Evolutionary conservation across 2,113 vertebrate species (phyloP), one percentile per base, ranked within the genome.

Genomic region (Muntiacus reevesi): DNA sequence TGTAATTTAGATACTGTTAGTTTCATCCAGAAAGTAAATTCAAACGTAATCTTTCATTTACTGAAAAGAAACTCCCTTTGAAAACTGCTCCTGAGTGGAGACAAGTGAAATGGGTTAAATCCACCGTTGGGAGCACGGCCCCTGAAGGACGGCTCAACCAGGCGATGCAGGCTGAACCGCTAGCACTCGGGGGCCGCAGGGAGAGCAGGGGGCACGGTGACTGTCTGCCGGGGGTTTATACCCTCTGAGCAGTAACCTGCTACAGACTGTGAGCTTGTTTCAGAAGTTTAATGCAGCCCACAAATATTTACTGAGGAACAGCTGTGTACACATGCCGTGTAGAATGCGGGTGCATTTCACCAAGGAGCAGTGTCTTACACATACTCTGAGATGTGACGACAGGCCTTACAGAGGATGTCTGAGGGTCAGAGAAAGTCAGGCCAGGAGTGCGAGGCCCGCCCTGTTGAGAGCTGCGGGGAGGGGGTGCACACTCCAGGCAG

Each of bases 11-110:
- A 2, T 85, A 50, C 43, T 86, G 5, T 74, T 78, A 45, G n/a
- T 83, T 89, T 93, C 52, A 88, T 43, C 12, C 16, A 64, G 43
- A 76, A 90, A 67, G 5, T 60, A 87, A 92, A 84, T 82, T 7
- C 14, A 50, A 60, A 92, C 91, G 43, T 85, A 85, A 40, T 62
- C 62, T 89, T 89, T 93, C 36, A 90, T 47, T 92, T 50, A 28
- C 84, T 74, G 36, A 7, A 30, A 47, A 79, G 76, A 57, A 36
- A 81, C 7, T 74, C 12, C 43, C 27, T 74, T 93, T 71, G 28
- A 86, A 97, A 90, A 62, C n/a, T 67, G 9, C n/a, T 96, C 59
- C 82, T 81, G 67, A 36, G n/a, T 36, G 40, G 36, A 97, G 64
- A 96, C 45, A 30, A 78, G 33, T 92, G 52, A 81, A 79, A 54